Base-by-base conservation (phyloP, 2,113 vertebrate species). In the Phrynosoma platyrhinos region DNA sequence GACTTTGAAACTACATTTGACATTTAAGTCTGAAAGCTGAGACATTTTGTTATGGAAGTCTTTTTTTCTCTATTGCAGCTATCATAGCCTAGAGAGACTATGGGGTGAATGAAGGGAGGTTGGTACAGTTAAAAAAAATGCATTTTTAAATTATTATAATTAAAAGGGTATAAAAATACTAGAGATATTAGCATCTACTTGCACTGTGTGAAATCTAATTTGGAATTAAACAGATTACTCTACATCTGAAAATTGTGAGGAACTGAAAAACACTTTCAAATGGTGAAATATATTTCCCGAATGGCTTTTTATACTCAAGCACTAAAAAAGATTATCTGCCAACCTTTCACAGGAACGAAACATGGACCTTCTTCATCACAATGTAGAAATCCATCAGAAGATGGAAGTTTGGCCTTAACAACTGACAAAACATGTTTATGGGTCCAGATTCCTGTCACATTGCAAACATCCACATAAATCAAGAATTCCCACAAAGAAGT, bases 341-440 rank as follows among this genome's bases (percentile, higher is more conserved):
- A 93, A 94, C 87, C 92, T 91, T 13, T 91, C 89, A 91, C 80
- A 89, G 84, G 92, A 93, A 91, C 40, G 53, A 21, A 91, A 84
- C n/a, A 1, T 32, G 91, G 42, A 84, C 86, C 36, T 20, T 69
- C 42, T 55, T 25, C 62, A 79, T 3, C n/a, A 32, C 20, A 9
- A 9, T 32, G 13, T 25, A 53, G 30, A n/a, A 69, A 79, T 69
- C 42, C 78, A 80, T 58, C 47, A 40, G 5, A 42, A 72, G 64
- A 20, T 72, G n/a, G 9, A 42, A 40, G 55, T 20, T 21, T 83
- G 66, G 30, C 21, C 42, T 47, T 13, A 40, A 66, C 32, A 85
- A 9, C 62, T 23, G 16, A 25, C 8, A 40, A 58, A 40, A 40
- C 21, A 52, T 23, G 53, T 68, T 79, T 79, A 69, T 36, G n/a